Evolutionary conservation across 2,113 vertebrate genomes (phyloP).

Genomic region (Tinamus guttatus): DNA sequence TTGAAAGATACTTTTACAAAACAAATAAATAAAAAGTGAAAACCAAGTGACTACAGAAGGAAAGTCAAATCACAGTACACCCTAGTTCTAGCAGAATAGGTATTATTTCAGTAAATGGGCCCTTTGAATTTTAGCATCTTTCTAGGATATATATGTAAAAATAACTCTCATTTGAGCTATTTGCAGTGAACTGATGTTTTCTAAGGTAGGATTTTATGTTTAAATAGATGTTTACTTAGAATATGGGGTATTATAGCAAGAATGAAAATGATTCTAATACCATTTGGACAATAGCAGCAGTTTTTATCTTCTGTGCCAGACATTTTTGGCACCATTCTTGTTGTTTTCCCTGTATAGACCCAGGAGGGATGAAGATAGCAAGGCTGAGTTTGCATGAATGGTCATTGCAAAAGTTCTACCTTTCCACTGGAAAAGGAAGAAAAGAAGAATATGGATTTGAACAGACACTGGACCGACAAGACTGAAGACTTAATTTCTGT

Average conservation of each 20-base stretch:
- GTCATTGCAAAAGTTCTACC: not conserved
- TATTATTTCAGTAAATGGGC: not conserved
- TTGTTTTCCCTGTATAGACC: not conserved
- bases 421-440: not conserved
- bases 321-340: conserved; percentile 9
- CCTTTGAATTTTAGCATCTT: not conserved
- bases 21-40: not conserved
- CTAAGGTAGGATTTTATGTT: not conserved
- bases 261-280: not conserved
- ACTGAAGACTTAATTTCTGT: not conserved
- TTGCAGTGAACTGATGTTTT: not conserved
- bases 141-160: not conserved
- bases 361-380: not conserved
- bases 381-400: not conserved
- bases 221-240: not conserved
- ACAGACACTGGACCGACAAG: not conserved
- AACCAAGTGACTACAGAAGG: not conserved
- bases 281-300: conserved; percentile 17
- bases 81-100: not conserved
- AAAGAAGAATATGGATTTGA: not conserved
- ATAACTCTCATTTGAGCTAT: not conserved
- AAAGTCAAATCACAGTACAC: not conserved
- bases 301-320: conserved; percentile 22
- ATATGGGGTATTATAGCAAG: not conserved
- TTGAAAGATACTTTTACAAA: not conserved